Evolutionary conservation across 2,113 vertebrate genomes (phyloP), one percentile per base, ranked within the genome.

Genomic region (Colistium nudipinnis): DNA sequence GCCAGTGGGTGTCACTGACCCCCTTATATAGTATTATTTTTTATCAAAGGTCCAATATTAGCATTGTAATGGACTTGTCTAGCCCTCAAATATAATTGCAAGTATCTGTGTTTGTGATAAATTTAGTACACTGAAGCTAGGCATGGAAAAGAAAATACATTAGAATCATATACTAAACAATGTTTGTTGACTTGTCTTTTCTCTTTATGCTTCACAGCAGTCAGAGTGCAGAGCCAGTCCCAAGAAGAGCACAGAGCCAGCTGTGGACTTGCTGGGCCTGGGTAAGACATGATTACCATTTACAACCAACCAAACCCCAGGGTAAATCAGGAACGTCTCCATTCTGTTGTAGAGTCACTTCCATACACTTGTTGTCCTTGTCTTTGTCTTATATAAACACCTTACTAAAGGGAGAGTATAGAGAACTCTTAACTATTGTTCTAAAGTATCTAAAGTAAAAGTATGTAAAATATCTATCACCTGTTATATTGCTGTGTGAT

Each of bases 221-320:
- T 72, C 89, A 33, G 96, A 98, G 43, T 74, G 88, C 78, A 95
- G 92, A 92, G 84, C 90, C 83, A 96, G 94, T 88, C 93, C 95
- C 19, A 95, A 95, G 89, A 96, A 94, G 78, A 83, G 86, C 69
- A 78, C 88, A 33, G 96, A 98, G 85, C 87, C 93, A 4, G 93
- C 95, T 41, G 92, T 97, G 82, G 96, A 99, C 90, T 94, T 99
- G 67, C 92, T 98, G 88, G 95, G 96, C 83, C 93, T 99, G 43
- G 97, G 97, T 99, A 93, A 97, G 96, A 91, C 65, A 44, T 10
- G 3, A 78, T 8, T 48, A 63, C 54, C 44, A 27, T 31, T 65
- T n/a, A n/a, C 30, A 65, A 36, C 28, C 14, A 47, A 13, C 19
- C 13, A 3, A 31, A n/a, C 36, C 3, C 16, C 31, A 0, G 0